Base-by-base conservation (phyloP, 1,140 invertebrate species). In the Sesamia nonagrioides region DNA sequence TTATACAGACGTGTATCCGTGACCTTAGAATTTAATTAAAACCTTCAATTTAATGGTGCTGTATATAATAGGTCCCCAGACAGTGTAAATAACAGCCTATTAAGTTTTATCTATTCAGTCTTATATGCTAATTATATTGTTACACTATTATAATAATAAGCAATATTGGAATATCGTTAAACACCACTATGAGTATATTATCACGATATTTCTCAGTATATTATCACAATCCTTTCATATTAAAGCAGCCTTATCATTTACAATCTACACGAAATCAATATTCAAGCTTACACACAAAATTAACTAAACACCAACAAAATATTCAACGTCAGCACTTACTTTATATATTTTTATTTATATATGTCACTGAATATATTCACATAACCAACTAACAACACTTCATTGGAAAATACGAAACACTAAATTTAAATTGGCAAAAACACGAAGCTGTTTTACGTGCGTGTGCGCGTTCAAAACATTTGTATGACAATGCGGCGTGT, bases 401-500 rank as follows among this genome's bases (percentile, higher is more conserved):
- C 27, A 27, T 11, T 42, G 33, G 15, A 17, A 73, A 73, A 18
- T 74, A 48, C 54, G 11, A 60, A 27, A 37, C 27, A 54, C 11
- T 1, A 60, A 60, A 40, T 18, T 60, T 17, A 42, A 42, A 63
- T 7, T 33, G 58, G 40, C 15, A 45, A 48, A 21, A 74, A 17
- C 17, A 42, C 54, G 37, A 52, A 9, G 13, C 13, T 18, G 9
- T 18, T 45, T 27, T 27, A 45, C 61, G 52, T 45, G 71, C 88
- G 90, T 90, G 88, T 82, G 85, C 80, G 79, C 91, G 68, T 79
- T 79, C 72, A 72, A 77, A 58, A 78, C 85, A 88, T 90, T 90
- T 91, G 89, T 91, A 91, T 91, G 88, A 94, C 91, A 94, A 92
- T 94, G 88, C 82, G 21, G 15, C 69, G 52, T 35, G 78, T 82